Percentiles rank a stretch among this genome's conserved stretches.
These are phyloP conservation scores for Natator depressus DNA, from an alignment of 2,113 vertebrate species.

Conservation along the genomic window DNA sequence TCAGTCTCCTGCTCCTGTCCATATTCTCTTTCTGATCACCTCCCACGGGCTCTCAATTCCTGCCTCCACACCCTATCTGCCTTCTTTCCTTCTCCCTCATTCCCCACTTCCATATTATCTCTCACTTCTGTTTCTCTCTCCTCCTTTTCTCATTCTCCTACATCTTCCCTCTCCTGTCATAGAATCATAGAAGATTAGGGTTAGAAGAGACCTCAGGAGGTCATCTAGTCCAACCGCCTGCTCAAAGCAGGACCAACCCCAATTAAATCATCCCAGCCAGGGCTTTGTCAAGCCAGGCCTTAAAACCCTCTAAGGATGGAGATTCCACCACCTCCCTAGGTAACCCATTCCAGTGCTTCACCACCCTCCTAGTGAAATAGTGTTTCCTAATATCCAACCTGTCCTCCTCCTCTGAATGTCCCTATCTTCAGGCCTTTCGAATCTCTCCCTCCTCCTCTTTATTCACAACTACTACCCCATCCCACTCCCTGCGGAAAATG, in stretches of 20 bases:
- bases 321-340: too few species aligned
- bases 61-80: neutral
- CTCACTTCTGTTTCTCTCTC: neutral
- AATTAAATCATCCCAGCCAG: too few species aligned
- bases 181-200: too few species aligned
- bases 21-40: neutral
- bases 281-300: too few species aligned
- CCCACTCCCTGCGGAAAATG: neutral
- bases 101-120: neutral
- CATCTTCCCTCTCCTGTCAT: neutral
- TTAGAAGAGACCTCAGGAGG: too few species aligned
- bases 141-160: accelerated
- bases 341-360: too few species aligned
- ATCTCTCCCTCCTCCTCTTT: neutral
- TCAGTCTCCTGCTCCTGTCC: neutral
- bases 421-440: neutral
- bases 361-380: too few species aligned
- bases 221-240: too few species aligned
- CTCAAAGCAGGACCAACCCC: too few species aligned
- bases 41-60: accelerated
- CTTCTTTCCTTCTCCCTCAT: neutral
- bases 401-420: neutral
- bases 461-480: neutral
- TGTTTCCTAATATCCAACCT: too few species aligned
- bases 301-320: too few species aligned